These are phyloP conservation scores for Tilapia sparmanii DNA, from an alignment of 2,113 vertebrate genomes.

Conservation along the genomic window DNA sequence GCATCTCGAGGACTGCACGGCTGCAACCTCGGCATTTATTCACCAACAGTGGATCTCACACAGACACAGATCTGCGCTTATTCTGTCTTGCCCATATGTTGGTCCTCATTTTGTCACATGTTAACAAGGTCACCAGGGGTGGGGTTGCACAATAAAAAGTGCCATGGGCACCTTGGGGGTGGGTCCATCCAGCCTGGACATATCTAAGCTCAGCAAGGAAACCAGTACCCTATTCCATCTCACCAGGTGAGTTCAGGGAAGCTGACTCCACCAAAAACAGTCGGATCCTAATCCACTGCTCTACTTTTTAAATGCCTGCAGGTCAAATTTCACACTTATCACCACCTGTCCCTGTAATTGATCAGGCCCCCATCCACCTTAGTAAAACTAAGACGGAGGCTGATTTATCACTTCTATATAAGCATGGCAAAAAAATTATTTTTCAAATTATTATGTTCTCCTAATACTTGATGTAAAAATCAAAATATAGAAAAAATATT, in stretches of 20 bases:
- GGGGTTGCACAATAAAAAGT: background rate
- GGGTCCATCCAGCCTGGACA: background rate
- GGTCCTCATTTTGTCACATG: background rate
- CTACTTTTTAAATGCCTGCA: background rate
- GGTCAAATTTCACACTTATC: background rate
- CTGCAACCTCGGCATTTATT: background rate
- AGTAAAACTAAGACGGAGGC: background rate
- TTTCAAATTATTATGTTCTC: background rate
- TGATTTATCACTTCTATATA: background rate
- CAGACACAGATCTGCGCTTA: background rate
- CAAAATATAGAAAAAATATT: background rate
- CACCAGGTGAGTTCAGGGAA: background rate
- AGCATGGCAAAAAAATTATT: background rate
- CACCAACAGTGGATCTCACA: background rate
- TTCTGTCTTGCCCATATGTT: background rate
- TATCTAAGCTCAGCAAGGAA: conserved; percentile 27
- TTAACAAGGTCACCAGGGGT: background rate
- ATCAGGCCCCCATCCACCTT: background rate
- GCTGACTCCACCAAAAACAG: conserved; percentile 16
- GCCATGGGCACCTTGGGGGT: background rate
- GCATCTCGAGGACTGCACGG: background rate
- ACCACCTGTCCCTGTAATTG: background rate
- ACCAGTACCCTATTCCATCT: background rate
- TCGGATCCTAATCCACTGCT: conserved; percentile 16
- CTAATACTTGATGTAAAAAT: background rate